These are phyloP conservation scores for Oasisia sp. DNA, from an alignment of 2,888 invertebrate species.

Conservation along the genomic window DNA sequence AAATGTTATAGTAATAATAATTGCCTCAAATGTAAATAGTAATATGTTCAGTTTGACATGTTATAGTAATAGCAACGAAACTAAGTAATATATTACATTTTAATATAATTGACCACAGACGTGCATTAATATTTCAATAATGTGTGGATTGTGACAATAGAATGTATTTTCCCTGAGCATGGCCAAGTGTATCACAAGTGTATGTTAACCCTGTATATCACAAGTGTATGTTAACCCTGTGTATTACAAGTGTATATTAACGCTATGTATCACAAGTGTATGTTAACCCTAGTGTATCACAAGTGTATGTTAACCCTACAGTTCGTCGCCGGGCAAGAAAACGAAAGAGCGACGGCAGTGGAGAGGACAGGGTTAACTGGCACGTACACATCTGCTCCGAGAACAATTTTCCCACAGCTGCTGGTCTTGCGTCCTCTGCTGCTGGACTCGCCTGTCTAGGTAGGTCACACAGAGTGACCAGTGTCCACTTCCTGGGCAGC, in stretches of 20 bases:
- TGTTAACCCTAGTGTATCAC: not conserved
- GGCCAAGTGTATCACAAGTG: not conserved
- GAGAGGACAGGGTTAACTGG: slow-evolving; percentile 40
- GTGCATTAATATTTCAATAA: not conserved
- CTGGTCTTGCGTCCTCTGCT: slow-evolving; percentile 97
- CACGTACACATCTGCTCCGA: slow-evolving; percentile 68
- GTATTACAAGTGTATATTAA: too few species aligned
- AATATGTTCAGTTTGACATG: not conserved
- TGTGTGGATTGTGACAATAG: too few species aligned
- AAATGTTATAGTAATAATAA: too few species aligned
- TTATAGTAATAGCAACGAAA: too few species aligned
- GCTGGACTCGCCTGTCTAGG: slow-evolving; percentile 95
- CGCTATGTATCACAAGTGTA: too few species aligned
- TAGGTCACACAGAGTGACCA: slow-evolving; percentile 51
- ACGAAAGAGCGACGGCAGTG: slow-evolving; percentile 36
- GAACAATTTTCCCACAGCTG: slow-evolving; percentile 98
- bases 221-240: too few species aligned
- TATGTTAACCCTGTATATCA: too few species aligned
- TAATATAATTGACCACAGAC: too few species aligned
- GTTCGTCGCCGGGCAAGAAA: slow-evolving; percentile 68
- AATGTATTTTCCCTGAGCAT: not conserved
- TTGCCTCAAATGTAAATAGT: not conserved
- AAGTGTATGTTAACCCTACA: slow-evolving; percentile 46
- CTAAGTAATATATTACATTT: too few species aligned
- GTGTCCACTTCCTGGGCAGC: not conserved